Base-by-base conservation (phyloP, 2,113 vertebrate species). In the Tautogolabrus adspersus region DNA sequence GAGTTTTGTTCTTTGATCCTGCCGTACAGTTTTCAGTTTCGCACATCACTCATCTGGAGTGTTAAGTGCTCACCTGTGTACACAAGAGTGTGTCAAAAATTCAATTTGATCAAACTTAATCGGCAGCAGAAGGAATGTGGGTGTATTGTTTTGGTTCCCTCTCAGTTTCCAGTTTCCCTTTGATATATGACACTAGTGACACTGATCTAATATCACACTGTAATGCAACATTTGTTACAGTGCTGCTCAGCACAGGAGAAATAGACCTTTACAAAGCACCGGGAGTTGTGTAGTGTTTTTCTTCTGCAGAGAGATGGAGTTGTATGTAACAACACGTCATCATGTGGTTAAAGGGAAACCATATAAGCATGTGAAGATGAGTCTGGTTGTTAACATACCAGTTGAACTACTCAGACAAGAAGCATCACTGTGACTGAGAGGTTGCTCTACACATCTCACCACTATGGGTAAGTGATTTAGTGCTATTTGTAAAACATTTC, bases 311-410 rank as follows among this genome's bases (percentile, higher is more conserved):
- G 40, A 76, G 9, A 57, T 72, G 51, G 18, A n/a, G 21, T 26
- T 64, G n/a, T 3, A 57, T 16, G 13, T 46, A 3, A 21, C 3
- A 44, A 5, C 88, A 90, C 75, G 84, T 91, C 78, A 84, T 63
- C 71, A 21, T 86, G 88, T 86, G 89, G 88, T 88, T 57, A 52
- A 19, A 19, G 66, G 30, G 73, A 81, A 90, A 51, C 65, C 57
- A 88, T 92, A 91, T 84, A 92, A 92, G 86, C 37, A 26, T 15
- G 67, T 16, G 78, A 66, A 42, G 75, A 68, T 66, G 81, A 74
- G 66, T 38, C 42, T 52, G 55, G 12, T 46, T 46, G 26, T 19
- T 57, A 12, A 51, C 47, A 15, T 13, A 44, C 40, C 59, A 51
- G 42, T 42, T 55, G 30, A n/a, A 19, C 59, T 5, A 21, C 7